Conservation (phyloP, 2,113 vertebrate genomes). For the Pteropus alecto region DNA sequence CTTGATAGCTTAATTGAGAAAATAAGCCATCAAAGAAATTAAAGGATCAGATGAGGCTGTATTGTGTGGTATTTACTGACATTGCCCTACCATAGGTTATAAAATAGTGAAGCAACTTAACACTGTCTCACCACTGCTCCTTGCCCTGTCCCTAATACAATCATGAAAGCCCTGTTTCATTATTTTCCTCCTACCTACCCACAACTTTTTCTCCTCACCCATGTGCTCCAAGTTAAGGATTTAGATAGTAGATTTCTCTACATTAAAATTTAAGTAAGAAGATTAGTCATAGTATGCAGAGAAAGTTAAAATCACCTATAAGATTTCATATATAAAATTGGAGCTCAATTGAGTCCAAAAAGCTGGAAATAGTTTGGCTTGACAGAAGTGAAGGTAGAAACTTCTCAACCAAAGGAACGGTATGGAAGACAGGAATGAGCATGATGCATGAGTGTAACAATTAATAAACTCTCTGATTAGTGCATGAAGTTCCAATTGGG, state of each 20-base stretch:
- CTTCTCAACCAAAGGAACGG: neutral
- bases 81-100: neutral
- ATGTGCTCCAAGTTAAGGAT: neutral
- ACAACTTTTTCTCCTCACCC: neutral
- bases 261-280: neutral
- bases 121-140: neutral
- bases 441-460: neutral
- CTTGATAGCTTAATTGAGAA: neutral
- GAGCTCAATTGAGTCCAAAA: neutral
- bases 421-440: neutral
- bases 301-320: neutral
- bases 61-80: neutral
- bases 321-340: neutral
- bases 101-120: neutral
- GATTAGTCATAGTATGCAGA: neutral
- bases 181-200: neutral
- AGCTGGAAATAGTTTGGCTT: neutral
- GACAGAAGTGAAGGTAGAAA: neutral
- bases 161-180: neutral
- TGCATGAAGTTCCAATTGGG: neutral
- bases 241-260: neutral
- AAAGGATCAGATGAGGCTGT: neutral
- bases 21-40: neutral
- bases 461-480: neutral
- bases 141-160: neutral